Conservation (phyloP, 2,888 invertebrate species). For the Andrena bucephala region DNA sequence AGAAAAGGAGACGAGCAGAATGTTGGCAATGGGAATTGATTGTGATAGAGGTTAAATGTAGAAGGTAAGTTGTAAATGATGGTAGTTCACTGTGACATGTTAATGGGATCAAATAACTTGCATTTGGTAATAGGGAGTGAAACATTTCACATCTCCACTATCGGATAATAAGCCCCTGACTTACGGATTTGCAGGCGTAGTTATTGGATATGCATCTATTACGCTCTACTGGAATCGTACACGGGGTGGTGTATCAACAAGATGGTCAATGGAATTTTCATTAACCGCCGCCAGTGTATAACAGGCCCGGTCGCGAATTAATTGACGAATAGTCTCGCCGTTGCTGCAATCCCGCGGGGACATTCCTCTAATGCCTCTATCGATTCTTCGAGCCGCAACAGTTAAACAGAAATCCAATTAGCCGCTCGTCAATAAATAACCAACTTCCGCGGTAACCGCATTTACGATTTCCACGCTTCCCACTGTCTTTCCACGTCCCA, state of each 20-base stretch:
- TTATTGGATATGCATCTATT: not conserved
- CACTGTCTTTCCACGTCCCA: not conserved
- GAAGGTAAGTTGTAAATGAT: not conserved
- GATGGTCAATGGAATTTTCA: conserved; percentile 52
- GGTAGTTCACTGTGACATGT: not conserved
- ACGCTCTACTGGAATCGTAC: not conserved
- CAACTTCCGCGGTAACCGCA: conserved; percentile 33
- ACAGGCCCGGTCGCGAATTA: conserved; percentile 37
- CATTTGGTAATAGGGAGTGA: not conserved
- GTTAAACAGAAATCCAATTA: conserved; percentile 60
- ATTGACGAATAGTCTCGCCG: conserved; percentile 54
- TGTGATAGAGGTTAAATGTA: not conserved
- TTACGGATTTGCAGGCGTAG: not conserved
- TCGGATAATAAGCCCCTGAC: not conserved
- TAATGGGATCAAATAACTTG: not conserved
- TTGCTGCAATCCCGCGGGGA: conserved; percentile 15
- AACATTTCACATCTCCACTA: not conserved
- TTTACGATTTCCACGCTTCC: conserved; percentile 6
- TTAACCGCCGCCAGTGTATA: conserved; percentile 27
- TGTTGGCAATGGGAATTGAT: not conserved
- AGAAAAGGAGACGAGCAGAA: not conserved
- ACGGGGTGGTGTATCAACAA: conserved; percentile 22
- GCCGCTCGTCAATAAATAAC: conserved; percentile 50
- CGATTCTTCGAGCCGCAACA: conserved; percentile 59
- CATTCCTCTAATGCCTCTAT: conserved; percentile 50